Evolutionary conservation across 2,113 vertebrate genomes (phyloP).

Genomic region (Gopherus evgoodei): DNA sequence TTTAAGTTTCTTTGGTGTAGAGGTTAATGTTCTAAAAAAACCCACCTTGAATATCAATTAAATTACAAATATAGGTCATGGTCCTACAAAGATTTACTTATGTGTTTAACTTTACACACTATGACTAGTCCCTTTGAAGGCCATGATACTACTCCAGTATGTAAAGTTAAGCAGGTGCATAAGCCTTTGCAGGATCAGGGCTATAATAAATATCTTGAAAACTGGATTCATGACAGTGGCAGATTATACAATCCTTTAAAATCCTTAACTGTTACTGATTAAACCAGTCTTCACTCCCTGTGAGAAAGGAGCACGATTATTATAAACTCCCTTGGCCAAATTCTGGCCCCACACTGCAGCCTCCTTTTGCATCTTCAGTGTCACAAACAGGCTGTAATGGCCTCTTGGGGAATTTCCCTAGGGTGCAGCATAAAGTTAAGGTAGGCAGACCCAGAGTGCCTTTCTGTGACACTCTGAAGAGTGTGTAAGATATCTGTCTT

Average conservation of each 20-base stretch:
- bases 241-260: neutral
- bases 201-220: neutral
- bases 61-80: neutral
- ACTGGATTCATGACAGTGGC: neutral
- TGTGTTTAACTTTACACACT: neutral
- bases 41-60: rapidly evolving
- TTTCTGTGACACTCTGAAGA: neutral
- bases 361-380: neutral
- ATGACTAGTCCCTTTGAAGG: neutral
- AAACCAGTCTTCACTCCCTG: neutral
- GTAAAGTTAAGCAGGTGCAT: neutral
- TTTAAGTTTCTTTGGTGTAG: neutral
- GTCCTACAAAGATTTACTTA: neutral
- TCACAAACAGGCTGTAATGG: neutral
- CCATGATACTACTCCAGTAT: neutral
- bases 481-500: neutral
- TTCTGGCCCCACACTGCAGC: neutral
- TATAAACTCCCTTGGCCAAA: neutral
- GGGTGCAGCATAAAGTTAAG: neutral
- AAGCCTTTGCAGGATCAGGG: neutral
- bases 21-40: neutral
- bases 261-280: neutral
- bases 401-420: neutral
- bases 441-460: neutral
- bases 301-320: neutral